Percentiles rank a stretch among this genome's conserved stretches.
These are phyloP conservation scores for Sternarchorhynchus goeldii DNA, from an alignment of 2,797 vertebrate species.

Conservation along the genomic window DNA sequence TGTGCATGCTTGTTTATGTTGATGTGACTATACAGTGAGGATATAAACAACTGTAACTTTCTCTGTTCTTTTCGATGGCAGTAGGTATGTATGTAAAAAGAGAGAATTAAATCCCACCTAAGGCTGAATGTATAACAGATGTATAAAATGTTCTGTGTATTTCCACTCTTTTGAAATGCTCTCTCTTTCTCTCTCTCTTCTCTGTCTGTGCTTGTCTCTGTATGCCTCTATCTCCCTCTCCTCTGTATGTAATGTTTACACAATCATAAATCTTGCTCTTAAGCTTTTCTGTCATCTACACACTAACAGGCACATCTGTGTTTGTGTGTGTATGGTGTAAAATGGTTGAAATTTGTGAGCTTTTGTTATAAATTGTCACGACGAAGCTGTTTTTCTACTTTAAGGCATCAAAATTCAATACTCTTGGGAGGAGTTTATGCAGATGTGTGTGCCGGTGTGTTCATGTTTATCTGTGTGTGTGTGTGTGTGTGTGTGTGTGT, in stretches of 20 bases:
- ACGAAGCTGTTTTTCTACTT: conserved; percentile 26
- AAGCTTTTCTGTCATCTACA: neutral
- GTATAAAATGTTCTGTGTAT: conserved; percentile 38
- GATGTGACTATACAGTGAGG: neutral
- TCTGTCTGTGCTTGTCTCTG: neutral
- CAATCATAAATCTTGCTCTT: conserved; percentile 36
- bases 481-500: conserved; percentile 20
- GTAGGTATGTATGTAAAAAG: conserved; percentile 2
- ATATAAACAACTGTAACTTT: neutral
- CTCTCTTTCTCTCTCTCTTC: neutral
- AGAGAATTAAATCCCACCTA: conserved; percentile 27
- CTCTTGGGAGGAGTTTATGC: neutral
- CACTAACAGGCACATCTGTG: conserved; percentile 1
- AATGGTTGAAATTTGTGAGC: neutral
- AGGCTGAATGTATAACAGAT: conserved; percentile 48
- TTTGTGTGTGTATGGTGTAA: neutral
- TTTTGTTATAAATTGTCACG: neutral
- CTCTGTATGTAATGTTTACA: conserved; percentile 29
- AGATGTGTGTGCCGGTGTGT: conserved; percentile 23
- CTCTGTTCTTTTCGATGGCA: neutral
- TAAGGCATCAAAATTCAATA: conserved; percentile 13
- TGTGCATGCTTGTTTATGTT: conserved; percentile 16
- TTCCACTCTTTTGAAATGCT: conserved; percentile 24
- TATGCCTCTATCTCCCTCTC: neutral
- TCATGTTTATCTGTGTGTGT: conserved; percentile 24